A percentile compares a stretch with the other conserved stretches of the same genome.
These are phyloP conservation scores for Chaetodon trifascialis DNA, from an alignment of 2,113 vertebrate genomes.

Conservation along the genomic window DNA sequence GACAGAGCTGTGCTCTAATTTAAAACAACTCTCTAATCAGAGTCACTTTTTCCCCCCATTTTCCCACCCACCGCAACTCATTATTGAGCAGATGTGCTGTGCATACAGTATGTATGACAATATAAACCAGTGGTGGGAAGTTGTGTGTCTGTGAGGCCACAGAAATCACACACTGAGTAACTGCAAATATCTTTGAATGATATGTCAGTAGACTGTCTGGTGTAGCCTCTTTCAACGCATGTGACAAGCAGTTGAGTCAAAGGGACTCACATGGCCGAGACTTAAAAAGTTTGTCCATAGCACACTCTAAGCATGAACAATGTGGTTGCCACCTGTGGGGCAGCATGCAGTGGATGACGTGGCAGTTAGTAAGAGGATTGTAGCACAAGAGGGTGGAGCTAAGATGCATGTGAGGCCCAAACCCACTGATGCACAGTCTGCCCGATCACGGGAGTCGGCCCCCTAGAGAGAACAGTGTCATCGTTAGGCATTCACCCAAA, in stretches of 20 bases:
- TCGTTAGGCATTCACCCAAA: conserved; percentile 32
- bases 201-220: neutral
- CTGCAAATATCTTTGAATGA: conserved; percentile 21
- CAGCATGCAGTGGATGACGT: conserved; percentile 36
- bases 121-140: neutral
- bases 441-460: conserved; percentile 24
- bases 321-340: conserved; percentile 63
- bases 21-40: neutral
- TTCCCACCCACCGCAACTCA: neutral
- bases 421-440: conserved; percentile 48
- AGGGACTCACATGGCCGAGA: conserved; percentile 37
- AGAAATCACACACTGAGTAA: neutral
- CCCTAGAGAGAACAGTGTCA: conserved; percentile 26
- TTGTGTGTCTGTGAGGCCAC: neutral
- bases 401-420: conserved; percentile 41
- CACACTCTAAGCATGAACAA: conserved; percentile 30
- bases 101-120: neutral
- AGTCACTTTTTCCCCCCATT: neutral
- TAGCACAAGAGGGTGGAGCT: conserved; percentile 26
- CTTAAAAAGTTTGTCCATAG: conserved; percentile 29
- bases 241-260: conserved; percentile 27
- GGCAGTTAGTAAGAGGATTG: conserved; percentile 72
- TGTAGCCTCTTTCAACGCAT: conserved; percentile 4
- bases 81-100: neutral
- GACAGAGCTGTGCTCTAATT: neutral